phyloP scores from a whole-genome alignment of 2,113 vertebrate genomes.

The Pachyramphus minor region DNA sequence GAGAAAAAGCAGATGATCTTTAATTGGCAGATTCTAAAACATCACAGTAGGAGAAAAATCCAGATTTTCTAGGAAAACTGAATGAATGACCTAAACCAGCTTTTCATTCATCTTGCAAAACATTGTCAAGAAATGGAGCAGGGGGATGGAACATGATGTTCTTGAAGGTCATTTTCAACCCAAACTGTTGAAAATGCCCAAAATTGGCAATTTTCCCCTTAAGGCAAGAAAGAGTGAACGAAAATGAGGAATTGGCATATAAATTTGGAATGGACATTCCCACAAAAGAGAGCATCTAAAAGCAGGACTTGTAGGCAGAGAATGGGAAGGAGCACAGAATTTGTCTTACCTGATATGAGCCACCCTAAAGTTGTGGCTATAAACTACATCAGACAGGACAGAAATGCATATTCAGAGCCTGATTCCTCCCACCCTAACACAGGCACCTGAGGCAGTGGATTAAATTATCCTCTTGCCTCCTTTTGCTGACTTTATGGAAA shows the following conservation, averaged over 20 bases:
- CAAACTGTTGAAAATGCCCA: not conserved
- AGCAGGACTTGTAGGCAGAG: not conserved
- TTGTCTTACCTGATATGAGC: not conserved
- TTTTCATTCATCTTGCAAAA: not conserved
- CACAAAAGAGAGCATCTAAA: not conserved
- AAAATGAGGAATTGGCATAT: not conserved
- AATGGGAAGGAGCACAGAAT: not conserved
- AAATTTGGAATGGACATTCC: not conserved
- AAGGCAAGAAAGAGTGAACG: fast-evolving
- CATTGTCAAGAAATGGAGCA: not conserved
- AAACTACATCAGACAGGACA: not conserved
- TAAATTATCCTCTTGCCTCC: not conserved
- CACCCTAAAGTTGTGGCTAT: not conserved
- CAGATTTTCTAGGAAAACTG: not conserved
- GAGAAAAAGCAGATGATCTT: not conserved
- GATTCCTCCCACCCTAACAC: not conserved
- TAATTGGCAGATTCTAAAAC: not conserved
- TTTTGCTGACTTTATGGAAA: not conserved
- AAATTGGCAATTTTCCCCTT: not conserved
- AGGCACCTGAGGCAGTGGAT: not conserved
- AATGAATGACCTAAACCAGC: not conserved
- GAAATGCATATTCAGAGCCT: not conserved
- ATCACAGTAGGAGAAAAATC: not conserved
- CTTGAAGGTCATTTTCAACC: not conserved
- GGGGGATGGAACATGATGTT: not conserved